Evolutionary conservation across 2,797 vertebrate genomes (phyloP), one percentile per base, ranked within the genome.

Genomic region (Pangasius larnaudii): DNA sequence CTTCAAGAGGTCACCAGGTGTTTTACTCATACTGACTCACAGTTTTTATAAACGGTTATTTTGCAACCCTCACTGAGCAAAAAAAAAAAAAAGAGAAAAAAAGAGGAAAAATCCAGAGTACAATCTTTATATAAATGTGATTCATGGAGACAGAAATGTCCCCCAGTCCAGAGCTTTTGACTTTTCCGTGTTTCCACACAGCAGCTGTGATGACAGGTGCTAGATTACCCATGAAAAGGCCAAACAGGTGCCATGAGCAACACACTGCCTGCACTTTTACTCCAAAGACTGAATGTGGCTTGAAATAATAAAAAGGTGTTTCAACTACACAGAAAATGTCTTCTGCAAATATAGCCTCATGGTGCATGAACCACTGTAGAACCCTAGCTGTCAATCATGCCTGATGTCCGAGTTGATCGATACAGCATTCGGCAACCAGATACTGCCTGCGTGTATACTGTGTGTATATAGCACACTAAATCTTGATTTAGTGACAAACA

Each of bases 131-230:
- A 81, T 69, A 84, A 87, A 79, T 72, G 61, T 84, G 85, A 89
- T 80, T 78, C 84, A 75, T 58, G 7, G 49, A 75, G 79, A 56
- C 58, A 78, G 84, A 89, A 86, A 89, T 80, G n/a, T 86, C 90
- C 88, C 36, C 51, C 59, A 49, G 90, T 83, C 7, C 79, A 49
- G 1, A 84, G 85, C 33, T 83, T 81, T 89, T 84, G 79, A 81
- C 24, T 84, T 81, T 58, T 81, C 88, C 51, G 42, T 74, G 14
- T 86, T 79, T 58, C 36, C 33, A 79, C 71, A 88, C 53, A 33
- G 39, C 86, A 86, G 71, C 72, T 58, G 84, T 30, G 46, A 77
- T 87, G 78, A 88, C 36, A 46, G 53, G 36, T 58, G 72, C 65
- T 65, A 56, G 78, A 36, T 67, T 84, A 69, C 19, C 72, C 61